These are phyloP conservation scores for Eustalomyia histrio DNA, from an alignment of 2,888 invertebrate genomes.

Conservation along the genomic window DNA sequence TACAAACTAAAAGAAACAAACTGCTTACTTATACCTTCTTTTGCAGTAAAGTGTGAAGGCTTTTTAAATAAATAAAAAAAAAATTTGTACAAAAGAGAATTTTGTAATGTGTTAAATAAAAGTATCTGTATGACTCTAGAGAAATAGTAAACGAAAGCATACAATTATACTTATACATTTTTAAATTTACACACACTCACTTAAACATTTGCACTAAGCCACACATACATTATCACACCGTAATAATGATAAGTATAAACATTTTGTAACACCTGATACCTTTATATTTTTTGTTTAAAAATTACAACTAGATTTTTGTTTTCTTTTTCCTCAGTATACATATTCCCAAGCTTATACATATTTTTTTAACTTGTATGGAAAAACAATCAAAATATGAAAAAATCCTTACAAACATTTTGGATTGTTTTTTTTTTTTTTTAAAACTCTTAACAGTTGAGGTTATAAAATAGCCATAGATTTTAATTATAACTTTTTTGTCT, in stretches of 20 bases:
- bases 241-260: conserved; percentile 30
- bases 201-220: background rate
- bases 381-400: background rate
- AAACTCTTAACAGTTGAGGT: background rate
- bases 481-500: too few species aligned
- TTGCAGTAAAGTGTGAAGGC: too few species aligned
- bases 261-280: conserved; percentile 46
- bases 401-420: background rate
- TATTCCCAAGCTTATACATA: conserved; percentile 52
- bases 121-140: conserved; percentile 36
- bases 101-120: conserved; percentile 37
- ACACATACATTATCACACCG: background rate
- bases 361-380: conserved; percentile 13
- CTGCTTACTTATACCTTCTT: too few species aligned
- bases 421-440: too few species aligned
- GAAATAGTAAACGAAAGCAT: conserved; percentile 38
- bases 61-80: too few species aligned
- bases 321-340: conserved; percentile 14
- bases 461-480: background rate
- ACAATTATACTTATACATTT: conserved; percentile 20
- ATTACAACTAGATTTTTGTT: conserved; percentile 8
- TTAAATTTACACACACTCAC: background rate
- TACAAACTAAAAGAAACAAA: too few species aligned
- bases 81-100: conserved; percentile 17
- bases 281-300: background rate